phyloP scores from a whole-genome alignment of 1,140 invertebrate species.

The Drosophila insularis region DNA sequence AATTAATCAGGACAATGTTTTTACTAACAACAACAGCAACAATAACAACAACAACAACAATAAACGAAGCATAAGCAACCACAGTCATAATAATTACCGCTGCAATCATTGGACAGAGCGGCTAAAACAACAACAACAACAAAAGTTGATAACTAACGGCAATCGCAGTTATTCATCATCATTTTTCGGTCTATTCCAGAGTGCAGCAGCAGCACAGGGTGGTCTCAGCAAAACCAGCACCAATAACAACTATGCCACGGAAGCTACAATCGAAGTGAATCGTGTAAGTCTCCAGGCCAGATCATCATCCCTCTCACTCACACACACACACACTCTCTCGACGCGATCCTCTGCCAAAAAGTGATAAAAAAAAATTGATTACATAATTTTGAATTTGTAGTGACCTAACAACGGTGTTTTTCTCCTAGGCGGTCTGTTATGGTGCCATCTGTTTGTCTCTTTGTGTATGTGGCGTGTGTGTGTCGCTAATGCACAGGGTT shows the following conservation, averaged over 20 bases:
- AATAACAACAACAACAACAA: slow-evolving; percentile 15
- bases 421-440: slow-evolving; percentile 15
- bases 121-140: slow-evolving; percentile 27
- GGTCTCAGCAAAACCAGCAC: slow-evolving; percentile 72
- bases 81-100: slow-evolving; percentile 28
- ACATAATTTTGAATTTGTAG: slow-evolving; percentile 58
- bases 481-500: slow-evolving; percentile 55
- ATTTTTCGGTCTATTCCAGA: slow-evolving; percentile 83
- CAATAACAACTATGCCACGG: slow-evolving; percentile 81
- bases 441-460: not conserved
- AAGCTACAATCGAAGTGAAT: slow-evolving; percentile 79
- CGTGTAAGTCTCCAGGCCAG: slow-evolving; percentile 50
- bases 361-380: slow-evolving; percentile 36
- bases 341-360: slow-evolving; percentile 8
- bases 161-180: slow-evolving; percentile 75
- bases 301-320: not conserved
- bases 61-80: too few relatives aligned
- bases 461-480: not conserved
- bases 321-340: not conserved
- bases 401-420: slow-evolving; percentile 15
- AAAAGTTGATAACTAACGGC: slow-evolving; percentile 37
- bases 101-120: slow-evolving; percentile 8
- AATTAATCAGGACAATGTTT: slow-evolving; percentile 54
- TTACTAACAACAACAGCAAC: slow-evolving; percentile 39
- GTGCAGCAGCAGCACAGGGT: slow-evolving; percentile 70